A percentile compares a stretch with the other conserved stretches of the same genome.
Evolutionary conservation across 2,797 vertebrate species (phyloP).

Genomic region (Phyllotis vaccarum): DNA sequence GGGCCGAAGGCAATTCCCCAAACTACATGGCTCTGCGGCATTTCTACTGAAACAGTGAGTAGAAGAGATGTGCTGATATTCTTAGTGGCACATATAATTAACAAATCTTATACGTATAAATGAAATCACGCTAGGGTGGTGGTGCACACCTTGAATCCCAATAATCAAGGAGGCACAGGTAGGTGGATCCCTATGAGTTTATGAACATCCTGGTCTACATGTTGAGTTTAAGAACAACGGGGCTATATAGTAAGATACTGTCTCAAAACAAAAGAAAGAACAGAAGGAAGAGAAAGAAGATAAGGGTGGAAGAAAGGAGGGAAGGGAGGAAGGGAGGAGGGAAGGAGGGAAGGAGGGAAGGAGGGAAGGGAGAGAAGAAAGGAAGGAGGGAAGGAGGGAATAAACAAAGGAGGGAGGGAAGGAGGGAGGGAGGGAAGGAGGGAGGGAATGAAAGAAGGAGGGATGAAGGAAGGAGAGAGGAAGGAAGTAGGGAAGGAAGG

Average conservation of each 20-base stretch:
- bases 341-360: background rate
- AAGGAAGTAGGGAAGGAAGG: too few relatives aligned
- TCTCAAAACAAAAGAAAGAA: background rate
- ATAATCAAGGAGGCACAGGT: too few relatives aligned
- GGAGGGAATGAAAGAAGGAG: too few relatives aligned
- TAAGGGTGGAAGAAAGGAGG: accelerated
- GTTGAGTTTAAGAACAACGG: background rate
- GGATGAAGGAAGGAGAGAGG: accelerated
- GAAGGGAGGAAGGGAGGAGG: background rate
- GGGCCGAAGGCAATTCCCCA: background rate
- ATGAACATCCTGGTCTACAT: background rate
- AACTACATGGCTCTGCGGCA: background rate
- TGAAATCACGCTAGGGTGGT: background rate
- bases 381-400: background rate
- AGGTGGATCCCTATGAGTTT: background rate
- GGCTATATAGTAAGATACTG: background rate
- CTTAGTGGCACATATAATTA: background rate
- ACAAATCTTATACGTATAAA: background rate
- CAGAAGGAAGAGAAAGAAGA: too few relatives aligned
- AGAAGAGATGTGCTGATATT: background rate
- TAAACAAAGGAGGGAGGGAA: too few relatives aligned
- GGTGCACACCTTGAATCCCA: background rate
- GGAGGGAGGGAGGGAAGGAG: too few relatives aligned
- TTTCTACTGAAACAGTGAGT: background rate
- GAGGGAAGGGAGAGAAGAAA: accelerated